A percentile compares a stretch with the other conserved stretches of the same genome.
These are phyloP conservation scores for Botia almorhae DNA, from an alignment of 2,797 vertebrate genomes.

Conservation along the genomic window DNA sequence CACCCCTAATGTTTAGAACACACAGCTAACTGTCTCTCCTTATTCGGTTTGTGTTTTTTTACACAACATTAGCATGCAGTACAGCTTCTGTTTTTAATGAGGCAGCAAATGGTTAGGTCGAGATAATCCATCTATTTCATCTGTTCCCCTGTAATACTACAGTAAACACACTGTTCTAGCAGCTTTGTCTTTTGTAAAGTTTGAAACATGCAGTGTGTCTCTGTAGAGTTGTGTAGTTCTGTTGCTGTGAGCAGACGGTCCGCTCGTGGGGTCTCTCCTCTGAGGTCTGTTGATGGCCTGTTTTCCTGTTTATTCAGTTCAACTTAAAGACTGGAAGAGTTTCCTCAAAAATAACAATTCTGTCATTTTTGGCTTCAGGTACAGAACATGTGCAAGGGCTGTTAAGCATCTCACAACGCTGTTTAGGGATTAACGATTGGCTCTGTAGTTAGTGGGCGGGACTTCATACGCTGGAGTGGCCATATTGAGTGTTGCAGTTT, in stretches of 20 bases:
- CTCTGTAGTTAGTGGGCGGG: too few relatives aligned
- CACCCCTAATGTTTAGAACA: not conserved
- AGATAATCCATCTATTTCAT: not conserved
- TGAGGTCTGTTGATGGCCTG: conserved; percentile 59
- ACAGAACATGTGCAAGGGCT: too few relatives aligned
- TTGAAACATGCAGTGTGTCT: not conserved
- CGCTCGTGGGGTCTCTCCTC: conserved; percentile 42
- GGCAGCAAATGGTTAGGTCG: not conserved
- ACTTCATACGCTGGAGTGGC: too few relatives aligned
- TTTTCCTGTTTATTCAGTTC: conserved; percentile 46
- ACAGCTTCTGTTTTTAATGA: not conserved
- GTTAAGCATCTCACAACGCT: too few relatives aligned
- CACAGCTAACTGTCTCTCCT: not conserved
- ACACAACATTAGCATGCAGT: not conserved
- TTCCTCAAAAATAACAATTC: too few relatives aligned
- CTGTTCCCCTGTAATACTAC: not conserved
- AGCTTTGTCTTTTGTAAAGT: not conserved
- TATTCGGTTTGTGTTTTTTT: not conserved
- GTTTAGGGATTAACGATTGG: too few relatives aligned
- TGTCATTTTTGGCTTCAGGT: too few relatives aligned
- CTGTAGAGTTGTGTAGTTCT: not conserved
- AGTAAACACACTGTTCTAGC: not conserved
- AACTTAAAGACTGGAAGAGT: too few relatives aligned
- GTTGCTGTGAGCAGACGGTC: not conserved
- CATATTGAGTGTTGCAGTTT: too few relatives aligned